phyloP scores from a whole-genome alignment of 2,888 invertebrate species.

The Torymus tubicola region DNA sequence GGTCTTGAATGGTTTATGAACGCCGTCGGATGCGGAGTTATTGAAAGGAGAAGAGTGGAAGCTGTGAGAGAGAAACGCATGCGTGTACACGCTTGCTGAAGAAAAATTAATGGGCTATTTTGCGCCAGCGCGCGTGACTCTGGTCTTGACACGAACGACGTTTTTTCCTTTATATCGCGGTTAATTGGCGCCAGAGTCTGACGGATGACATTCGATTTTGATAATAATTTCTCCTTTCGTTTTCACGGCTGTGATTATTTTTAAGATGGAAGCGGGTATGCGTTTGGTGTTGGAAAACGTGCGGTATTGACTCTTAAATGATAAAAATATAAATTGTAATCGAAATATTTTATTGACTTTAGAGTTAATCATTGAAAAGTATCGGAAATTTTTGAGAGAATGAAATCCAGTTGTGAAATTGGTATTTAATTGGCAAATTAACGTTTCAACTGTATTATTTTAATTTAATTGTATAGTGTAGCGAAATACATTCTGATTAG shows the following conservation, averaged over 20 bases:
- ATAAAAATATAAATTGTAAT: too few relatives aligned
- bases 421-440: not conserved
- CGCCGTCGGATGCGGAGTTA: not conserved
- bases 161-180: constrained; percentile 29
- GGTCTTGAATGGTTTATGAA: constrained; percentile 17
- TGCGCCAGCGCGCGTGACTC: not conserved
- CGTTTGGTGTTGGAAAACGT: too few relatives aligned
- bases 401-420: not conserved
- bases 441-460: not conserved
- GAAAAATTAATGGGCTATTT: constrained; percentile 48
- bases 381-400: too few relatives aligned
- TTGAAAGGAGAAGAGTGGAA: constrained; percentile 8
- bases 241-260: not conserved
- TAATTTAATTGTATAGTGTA: constrained; percentile 19
- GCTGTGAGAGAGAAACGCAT: too few relatives aligned
- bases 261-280: too few relatives aligned
- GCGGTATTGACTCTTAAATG: too few relatives aligned
- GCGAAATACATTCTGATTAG: constrained; percentile 22
- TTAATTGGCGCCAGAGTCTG: constrained; percentile 43
- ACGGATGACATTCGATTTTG: constrained; percentile 35
- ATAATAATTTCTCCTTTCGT: not conserved
- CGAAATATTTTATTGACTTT: too few relatives aligned
- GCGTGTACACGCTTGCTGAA: not conserved
- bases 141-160: constrained; percentile 41
- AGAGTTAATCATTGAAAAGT: too few relatives aligned